These are phyloP conservation scores for Tillus elongatus DNA, from an alignment of 2,888 invertebrate species.

Conservation along the genomic window DNA sequence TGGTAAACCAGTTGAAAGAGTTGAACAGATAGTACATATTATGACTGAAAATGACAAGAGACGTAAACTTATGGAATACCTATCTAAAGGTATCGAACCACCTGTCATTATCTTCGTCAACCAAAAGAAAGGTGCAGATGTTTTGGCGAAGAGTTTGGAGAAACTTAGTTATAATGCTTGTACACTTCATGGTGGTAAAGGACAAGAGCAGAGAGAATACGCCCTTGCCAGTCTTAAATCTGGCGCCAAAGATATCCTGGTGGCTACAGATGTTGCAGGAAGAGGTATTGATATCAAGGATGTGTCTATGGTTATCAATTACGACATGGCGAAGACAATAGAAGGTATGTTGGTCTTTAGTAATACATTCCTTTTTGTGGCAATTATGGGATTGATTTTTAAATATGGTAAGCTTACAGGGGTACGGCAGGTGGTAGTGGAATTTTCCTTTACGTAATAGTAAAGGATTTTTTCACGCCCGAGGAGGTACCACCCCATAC, in stretches of 20 bases:
- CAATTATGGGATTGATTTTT: too few relatives aligned
- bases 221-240: constrained; percentile 93
- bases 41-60: constrained; percentile 93
- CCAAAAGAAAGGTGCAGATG: constrained; percentile 99
- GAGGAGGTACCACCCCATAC: too few relatives aligned
- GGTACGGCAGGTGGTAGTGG: too few relatives aligned
- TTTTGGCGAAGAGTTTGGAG: constrained; percentile 91
- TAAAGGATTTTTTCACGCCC: too few relatives aligned
- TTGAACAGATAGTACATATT: constrained; percentile 95
- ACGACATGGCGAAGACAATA: constrained; percentile 99
- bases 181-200: constrained; percentile 98
- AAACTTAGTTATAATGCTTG: constrained; percentile 95
- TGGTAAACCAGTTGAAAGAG: constrained; percentile 95
- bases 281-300: constrained; percentile 99
- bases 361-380: too few relatives aligned
- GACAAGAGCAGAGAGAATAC: constrained; percentile 98
- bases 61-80: constrained; percentile 89
- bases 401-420: too few relatives aligned
- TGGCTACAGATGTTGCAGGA: constrained; percentile 98
- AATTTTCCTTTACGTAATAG: too few relatives aligned
- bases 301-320: constrained; percentile 97
- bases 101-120: constrained; percentile 99
- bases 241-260: constrained; percentile 94
- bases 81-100: constrained; percentile 84
- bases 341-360: constrained; percentile 53